Evolutionary conservation across 2,113 vertebrate genomes (phyloP).

Genomic region (Phrynocephalus versicolor): DNA sequence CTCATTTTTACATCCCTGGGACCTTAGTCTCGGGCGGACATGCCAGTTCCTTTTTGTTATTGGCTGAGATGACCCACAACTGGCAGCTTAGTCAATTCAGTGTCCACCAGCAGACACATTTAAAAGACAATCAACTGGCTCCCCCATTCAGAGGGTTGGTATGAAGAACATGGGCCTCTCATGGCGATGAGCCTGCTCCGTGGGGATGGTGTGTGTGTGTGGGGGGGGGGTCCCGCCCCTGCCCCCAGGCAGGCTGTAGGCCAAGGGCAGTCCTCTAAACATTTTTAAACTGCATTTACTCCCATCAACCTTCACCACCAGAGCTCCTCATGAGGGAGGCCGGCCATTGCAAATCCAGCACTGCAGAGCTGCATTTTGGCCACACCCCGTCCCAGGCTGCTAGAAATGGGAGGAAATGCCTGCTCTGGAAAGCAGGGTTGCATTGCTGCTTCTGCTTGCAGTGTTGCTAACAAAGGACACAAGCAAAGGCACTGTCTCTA

Average conservation of each 20-base stretch:
- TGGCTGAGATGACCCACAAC: background rate
- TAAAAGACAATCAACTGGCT: background rate
- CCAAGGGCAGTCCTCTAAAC: too few species aligned
- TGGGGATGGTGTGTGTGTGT: too few species aligned
- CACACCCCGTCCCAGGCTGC: background rate
- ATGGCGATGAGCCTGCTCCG: background rate
- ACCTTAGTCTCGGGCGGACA: too few species aligned
- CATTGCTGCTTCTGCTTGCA: background rate
- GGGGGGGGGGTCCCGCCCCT: too few species aligned
- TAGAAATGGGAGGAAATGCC: background rate
- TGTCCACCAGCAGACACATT: background rate
- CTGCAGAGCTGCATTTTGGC: too few species aligned
- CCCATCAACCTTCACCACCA: too few species aligned
- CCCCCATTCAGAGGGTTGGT: background rate
- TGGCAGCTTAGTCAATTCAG: background rate
- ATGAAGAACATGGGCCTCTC: background rate
- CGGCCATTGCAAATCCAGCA: too few species aligned
- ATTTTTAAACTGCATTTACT: too few species aligned
- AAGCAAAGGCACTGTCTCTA: background rate
- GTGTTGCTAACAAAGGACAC: too few species aligned
- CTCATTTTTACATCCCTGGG: too few species aligned
- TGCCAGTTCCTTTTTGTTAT: background rate
- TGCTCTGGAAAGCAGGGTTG: background rate
- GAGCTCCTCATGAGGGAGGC: too few species aligned
- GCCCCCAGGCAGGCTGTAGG: too few species aligned